Conservation (phyloP, 2,797 vertebrate genomes). For the Amphiprion clarkii region DNA sequence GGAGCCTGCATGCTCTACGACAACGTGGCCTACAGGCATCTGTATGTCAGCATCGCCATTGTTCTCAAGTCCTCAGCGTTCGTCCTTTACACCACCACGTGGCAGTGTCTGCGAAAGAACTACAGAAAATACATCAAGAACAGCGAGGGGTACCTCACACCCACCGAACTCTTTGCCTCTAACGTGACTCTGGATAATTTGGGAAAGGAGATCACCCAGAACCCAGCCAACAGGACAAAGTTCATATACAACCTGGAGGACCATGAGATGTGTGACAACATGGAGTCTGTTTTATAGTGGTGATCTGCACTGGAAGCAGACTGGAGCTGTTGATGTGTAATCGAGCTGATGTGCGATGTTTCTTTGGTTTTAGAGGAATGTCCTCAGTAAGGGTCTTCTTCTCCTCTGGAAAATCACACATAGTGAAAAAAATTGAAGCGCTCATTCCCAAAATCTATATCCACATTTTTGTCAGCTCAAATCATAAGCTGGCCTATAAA, state of each 20-base stretch:
- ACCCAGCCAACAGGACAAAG: constrained; percentile 93
- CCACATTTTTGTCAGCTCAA: constrained; percentile 11
- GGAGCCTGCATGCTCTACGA: constrained; percentile 97
- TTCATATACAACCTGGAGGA: constrained; percentile 99
- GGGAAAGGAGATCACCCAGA: constrained; percentile 92
- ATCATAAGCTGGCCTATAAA: constrained; percentile 7
- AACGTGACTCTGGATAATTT: constrained; percentile 97
- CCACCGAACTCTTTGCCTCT: constrained; percentile 96
- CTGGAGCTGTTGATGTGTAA: constrained; percentile 25
- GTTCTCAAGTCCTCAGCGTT: constrained; percentile 95
- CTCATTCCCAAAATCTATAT: constrained; percentile 43
- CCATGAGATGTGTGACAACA: constrained; percentile 94
- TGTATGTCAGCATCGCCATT: constrained; percentile 98
- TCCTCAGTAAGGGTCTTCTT: constrained; percentile 52
- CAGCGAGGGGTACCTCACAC: constrained; percentile 95
- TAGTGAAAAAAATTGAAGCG: constrained; percentile 20
- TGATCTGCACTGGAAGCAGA: constrained; percentile 32
- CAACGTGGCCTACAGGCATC: constrained; percentile 95
- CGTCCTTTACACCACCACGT: constrained; percentile 95
- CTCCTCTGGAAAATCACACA: constrained; percentile 43
- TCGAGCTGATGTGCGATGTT: constrained; percentile 50
- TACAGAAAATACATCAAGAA: constrained; percentile 98
- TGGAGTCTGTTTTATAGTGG: constrained; percentile 98
- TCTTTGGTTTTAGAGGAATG: constrained; percentile 50
- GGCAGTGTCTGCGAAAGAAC: constrained; percentile 96